Conservation (phyloP, 2,888 invertebrate species). For the Chironomus riparius region DNA sequence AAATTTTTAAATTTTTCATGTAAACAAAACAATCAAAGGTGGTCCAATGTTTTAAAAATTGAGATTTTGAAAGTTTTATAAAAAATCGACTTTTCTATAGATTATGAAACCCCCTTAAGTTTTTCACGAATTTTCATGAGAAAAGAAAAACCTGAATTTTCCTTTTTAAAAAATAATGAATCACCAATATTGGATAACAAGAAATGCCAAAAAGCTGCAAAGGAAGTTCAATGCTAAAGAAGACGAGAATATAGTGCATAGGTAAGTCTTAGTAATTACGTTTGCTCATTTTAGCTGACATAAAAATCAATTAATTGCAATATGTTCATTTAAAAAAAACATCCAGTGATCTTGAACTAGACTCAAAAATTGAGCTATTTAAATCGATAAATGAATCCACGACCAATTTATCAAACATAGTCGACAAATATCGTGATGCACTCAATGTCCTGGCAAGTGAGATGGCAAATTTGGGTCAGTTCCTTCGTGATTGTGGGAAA, state of each 20-base stretch:
- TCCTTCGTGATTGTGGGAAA: slow-evolving; percentile 88
- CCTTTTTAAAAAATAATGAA: slow-evolving; percentile 52
- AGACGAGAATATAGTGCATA: slow-evolving; percentile 92
- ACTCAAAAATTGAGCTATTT: slow-evolving; percentile 90
- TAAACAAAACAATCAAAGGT: too few relatives aligned
- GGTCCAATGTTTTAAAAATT: too few relatives aligned
- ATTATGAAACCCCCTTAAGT: too few relatives aligned
- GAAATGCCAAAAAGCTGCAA: slow-evolving; percentile 69
- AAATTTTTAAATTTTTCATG: too few relatives aligned
- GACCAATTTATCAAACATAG: slow-evolving; percentile 72
- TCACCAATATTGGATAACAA: slow-evolving; percentile 97
- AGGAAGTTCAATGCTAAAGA: slow-evolving; percentile 93
- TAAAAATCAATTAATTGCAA: neutral
- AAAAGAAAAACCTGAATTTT: neutral
- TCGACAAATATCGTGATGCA: slow-evolving; percentile 90
- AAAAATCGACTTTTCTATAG: too few relatives aligned
- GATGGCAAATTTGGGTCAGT: slow-evolving; percentile 88
- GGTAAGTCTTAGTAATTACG: slow-evolving; percentile 36
- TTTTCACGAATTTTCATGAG: too few relatives aligned
- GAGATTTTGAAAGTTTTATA: too few relatives aligned
- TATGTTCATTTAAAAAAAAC: too few relatives aligned
- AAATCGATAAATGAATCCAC: slow-evolving; percentile 88
- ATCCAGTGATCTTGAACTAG: slow-evolving; percentile 74
- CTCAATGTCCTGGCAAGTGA: slow-evolving; percentile 89
- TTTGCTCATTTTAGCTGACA: neutral